phyloP scores from a whole-genome alignment of 2,113 vertebrate genomes.

The Salvelinus fontinalis region DNA sequence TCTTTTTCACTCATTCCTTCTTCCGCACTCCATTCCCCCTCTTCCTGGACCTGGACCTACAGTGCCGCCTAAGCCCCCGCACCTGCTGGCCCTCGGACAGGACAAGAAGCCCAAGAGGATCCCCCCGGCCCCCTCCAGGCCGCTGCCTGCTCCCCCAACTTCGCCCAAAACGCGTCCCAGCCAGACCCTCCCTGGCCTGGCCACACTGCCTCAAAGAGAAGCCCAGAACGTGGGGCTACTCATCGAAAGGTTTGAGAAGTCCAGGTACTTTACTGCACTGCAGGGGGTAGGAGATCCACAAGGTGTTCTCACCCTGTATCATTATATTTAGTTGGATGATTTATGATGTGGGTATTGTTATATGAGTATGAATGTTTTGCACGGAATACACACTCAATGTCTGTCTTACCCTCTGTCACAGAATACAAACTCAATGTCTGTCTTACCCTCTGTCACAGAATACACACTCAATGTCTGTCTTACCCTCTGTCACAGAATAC shows the following conservation, averaged over 20 bases:
- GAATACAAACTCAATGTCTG: no score
- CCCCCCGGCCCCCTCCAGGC: slow-evolving; percentile 78
- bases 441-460: no score
- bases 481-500: no score
- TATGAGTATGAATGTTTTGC: no score
- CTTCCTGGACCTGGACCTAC: slow-evolving; percentile 33
- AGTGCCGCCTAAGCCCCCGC: slow-evolving; percentile 87
- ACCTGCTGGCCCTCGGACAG: slow-evolving; percentile 79
- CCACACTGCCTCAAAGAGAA: slow-evolving; percentile 59
- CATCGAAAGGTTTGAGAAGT: slow-evolving; percentile 82
- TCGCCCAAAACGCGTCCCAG: slow-evolving; percentile 71
- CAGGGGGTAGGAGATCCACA: background rate
- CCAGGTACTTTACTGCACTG: slow-evolving; percentile 69
- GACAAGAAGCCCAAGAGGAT: slow-evolving; percentile 77
- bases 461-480: no score
- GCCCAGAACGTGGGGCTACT: slow-evolving; percentile 76
- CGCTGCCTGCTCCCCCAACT: slow-evolving; percentile 74
- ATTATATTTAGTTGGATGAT: no score
- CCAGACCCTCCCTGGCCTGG: slow-evolving; percentile 41
- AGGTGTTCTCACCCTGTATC: no score
- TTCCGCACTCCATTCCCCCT: background rate
- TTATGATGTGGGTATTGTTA: no score
- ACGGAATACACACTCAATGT: no score
- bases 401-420: no score
- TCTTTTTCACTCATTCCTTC: slow-evolving; percentile 42